Percentiles rank a stretch among this genome's conserved stretches.
Conservation (phyloP, 2,113 vertebrate species). For the Podiceps cristatus region DNA sequence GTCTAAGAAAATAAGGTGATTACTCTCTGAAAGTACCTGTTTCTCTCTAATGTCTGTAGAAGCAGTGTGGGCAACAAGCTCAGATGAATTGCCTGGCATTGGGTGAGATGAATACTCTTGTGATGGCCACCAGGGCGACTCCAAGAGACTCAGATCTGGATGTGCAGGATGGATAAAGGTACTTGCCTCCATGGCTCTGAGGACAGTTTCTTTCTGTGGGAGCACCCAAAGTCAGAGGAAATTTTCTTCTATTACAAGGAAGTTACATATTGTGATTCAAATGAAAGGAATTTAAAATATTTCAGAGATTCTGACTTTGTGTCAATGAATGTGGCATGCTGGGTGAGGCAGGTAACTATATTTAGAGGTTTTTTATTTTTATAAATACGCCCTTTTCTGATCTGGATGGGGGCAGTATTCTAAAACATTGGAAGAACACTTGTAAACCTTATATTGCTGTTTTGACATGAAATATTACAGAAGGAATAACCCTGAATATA, state of each 20-base stretch:
- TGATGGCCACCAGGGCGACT: neutral
- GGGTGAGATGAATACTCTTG: neutral
- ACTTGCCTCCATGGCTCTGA: neutral
- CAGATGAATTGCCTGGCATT: neutral
- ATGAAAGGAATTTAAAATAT: neutral
- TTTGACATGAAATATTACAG: neutral
- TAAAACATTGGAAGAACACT: neutral
- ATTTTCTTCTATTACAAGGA: neutral
- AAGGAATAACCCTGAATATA: neutral
- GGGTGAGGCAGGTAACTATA: neutral
- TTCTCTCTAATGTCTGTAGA: neutral
- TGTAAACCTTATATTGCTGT: neutral
- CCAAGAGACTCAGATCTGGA: neutral
- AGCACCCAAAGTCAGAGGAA: neutral
- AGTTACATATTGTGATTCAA: neutral
- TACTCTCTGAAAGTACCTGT: neutral
- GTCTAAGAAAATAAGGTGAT: conserved; percentile 40
- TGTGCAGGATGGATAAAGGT: neutral
- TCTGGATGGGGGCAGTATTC: neutral
- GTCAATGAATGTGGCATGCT: accelerated
- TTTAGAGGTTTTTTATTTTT: accelerated
- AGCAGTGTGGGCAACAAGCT: neutral
- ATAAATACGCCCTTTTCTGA: neutral
- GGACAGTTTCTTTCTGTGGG: neutral
- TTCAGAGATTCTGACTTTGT: neutral